Base-by-base conservation (phyloP, 2,888 invertebrate species). In the Furcula furcula region DNA sequence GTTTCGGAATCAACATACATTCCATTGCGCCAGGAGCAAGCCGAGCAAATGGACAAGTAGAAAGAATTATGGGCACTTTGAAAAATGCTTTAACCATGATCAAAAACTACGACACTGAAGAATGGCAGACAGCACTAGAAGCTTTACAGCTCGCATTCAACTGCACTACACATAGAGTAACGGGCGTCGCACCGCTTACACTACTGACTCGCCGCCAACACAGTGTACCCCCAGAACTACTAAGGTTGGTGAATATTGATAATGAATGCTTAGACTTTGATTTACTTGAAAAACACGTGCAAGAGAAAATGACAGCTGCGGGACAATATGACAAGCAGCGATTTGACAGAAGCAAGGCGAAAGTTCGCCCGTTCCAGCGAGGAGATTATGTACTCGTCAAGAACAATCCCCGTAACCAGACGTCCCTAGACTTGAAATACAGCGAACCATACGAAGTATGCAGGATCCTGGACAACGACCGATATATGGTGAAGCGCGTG, bases 61-160 rank as follows among this genome's bases (percentile, higher is more conserved):
- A 45, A 22, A 14, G 44, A 2, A 13, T 48, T 0, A 35, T 58
- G 30, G 31, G 34, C 0, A 57, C 47, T 0, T 28, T 57, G 6
- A 53, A 53, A 22, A 58, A 53, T 21, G 44, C 32, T 1, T 15
- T 57, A 4, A 26, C 27, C 0, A 55, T 57, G 26, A 50, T 59
- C 1, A 49, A 51, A 29, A 60, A 56, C 2, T 34, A 34, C 6
- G 22, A 38, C 0, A 37, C 37, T n/a, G 30, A 22, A 14, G 2
- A 31, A 1, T 39, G 38, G 31, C 29, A 43, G 0, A 29, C 22
- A 0, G 21, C 31, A 2, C 18, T 43, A 0, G 42, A 39, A 34
- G 27, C 6, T 2, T 16, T 37, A 2, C 40, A 40, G 11, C 14
- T 40, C 0, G 28, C 40, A 1, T n/a, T 40, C 1, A 34, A 41